phyloP scores from a whole-genome alignment of 2,113 vertebrate genomes.

The Odocoileus virginianus region DNA sequence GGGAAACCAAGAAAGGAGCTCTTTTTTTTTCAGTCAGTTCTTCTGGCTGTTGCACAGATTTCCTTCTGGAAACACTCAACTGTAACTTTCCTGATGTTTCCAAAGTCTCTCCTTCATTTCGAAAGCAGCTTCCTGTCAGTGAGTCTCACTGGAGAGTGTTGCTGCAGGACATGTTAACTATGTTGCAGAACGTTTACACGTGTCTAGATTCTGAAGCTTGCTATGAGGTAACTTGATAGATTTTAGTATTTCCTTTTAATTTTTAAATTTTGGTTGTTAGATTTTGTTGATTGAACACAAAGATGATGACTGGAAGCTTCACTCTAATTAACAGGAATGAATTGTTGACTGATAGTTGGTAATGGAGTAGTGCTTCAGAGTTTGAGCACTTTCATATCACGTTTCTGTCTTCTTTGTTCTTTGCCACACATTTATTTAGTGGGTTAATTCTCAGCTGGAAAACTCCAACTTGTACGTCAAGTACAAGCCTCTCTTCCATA shows the following conservation, averaged over 20 bases:
- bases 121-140: constrained; percentile 88
- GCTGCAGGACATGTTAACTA: constrained; percentile 91
- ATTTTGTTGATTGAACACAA: neutral
- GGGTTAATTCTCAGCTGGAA: neutral
- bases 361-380: neutral
- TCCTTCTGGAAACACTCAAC: neutral
- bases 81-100: neutral
- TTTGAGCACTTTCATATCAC: accelerated
- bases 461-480: neutral
- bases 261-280: neutral
- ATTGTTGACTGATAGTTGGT: neutral
- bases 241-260: neutral
- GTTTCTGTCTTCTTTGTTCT: neutral
- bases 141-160: constrained; percentile 89
- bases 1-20: neutral
- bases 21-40: neutral
- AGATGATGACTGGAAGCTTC: no score
- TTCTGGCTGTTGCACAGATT: neutral
- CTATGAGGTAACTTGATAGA: constrained; percentile 86
- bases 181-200: constrained; percentile 91
- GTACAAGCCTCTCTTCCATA: neutral
- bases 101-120: neutral
- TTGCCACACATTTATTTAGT: neutral
- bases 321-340: neutral
- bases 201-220: constrained; percentile 86